Percentiles rank a stretch among this genome's conserved stretches.
Conservation (phyloP, 2,888 invertebrate genomes). For the Pristionchus fissidentatus region DNA sequence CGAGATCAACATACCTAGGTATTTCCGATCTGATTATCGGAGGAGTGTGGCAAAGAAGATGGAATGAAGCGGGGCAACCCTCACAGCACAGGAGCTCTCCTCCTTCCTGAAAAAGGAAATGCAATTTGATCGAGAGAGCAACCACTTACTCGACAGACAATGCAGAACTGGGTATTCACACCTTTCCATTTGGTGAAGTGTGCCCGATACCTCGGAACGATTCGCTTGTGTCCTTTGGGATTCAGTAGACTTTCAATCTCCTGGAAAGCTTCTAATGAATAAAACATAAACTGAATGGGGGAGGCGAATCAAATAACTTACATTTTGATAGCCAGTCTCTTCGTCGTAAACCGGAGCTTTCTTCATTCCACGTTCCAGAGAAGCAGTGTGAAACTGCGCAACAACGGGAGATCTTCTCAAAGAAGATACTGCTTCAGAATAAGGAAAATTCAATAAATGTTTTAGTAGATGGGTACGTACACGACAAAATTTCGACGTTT, state of each 20-base stretch:
- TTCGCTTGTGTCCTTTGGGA: constrained; percentile 37
- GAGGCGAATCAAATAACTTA: constrained; percentile 6
- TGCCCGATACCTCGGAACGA: not conserved
- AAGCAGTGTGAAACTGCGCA: not conserved
- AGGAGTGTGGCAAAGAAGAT: constrained; percentile 94
- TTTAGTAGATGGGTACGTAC: constrained; percentile 30
- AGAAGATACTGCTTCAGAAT: constrained; percentile 10
- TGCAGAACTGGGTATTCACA: constrained; percentile 51
- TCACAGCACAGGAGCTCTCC: constrained; percentile 96
- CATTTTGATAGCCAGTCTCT: constrained; percentile 13
- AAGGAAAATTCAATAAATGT: constrained; percentile 41
- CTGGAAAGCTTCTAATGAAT: not conserved
- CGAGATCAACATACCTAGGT: constrained; percentile 78
- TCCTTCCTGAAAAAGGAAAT: constrained; percentile 81
- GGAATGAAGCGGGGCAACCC: constrained; percentile 94
- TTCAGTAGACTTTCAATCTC: constrained; percentile 29
- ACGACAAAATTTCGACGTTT: not conserved
- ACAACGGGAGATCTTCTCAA: not conserved
- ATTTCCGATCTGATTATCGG: constrained; percentile 91
- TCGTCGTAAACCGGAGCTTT: constrained; percentile 38
- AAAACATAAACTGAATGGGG: not conserved
- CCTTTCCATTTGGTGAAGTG: constrained; percentile 51
- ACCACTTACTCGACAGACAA: constrained; percentile 51
- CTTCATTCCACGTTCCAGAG: constrained; percentile 18
- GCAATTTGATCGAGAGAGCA: not conserved